Base-by-base conservation (phyloP, 2,888 invertebrate species). In the Xestobium rufovillosum region DNA sequence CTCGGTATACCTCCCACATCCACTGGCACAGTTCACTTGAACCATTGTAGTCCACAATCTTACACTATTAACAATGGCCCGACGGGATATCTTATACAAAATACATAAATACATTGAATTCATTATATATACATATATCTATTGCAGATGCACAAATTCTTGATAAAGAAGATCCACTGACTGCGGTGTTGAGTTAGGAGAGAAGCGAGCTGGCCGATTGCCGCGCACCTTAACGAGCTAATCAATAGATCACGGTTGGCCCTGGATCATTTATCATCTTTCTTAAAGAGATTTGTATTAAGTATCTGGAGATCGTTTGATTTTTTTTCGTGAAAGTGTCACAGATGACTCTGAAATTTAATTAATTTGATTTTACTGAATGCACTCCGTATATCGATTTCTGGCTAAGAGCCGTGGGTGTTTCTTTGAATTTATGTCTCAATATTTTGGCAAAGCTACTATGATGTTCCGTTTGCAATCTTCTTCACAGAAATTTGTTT, bases 101-200 rank as follows among this genome's bases (percentile, higher is more conserved):
- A 65, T 65, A 65, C 64, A 65, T 65, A 65, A 63, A 65, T 65
- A 65, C 63, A 65, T 64, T 65, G 64, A 64, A 65, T 65, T 65
- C 64, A 65, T 65, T 65, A 65, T 63, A 62, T 61, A 60, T 59
- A 63, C 61, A 61, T 63, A 60, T 60, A 63, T 64, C 61, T 63
- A 56, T 49, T 53, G 50, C 52, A 59, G 53, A 45, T 38, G 57
- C 41, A 44, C 56, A 39, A 15, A 13, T 31, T 43, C 31, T 32
- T 31, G 34, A 23, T 38, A 19, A 8, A 31, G 12, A 29, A 32
- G 34, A 32, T 26, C 30, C 23, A 26, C 28, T 30, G 29, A 28
- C 34, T 15, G 31, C 36, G 26, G 15, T 34, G 12, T 30, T 31
- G 39, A 42, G 44, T 39, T 36, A 35, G 42, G 39, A 35, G 38